These are phyloP conservation scores for Paedocypris sp. DNA, from an alignment of 2,113 vertebrate species.

Conservation along the genomic window DNA sequence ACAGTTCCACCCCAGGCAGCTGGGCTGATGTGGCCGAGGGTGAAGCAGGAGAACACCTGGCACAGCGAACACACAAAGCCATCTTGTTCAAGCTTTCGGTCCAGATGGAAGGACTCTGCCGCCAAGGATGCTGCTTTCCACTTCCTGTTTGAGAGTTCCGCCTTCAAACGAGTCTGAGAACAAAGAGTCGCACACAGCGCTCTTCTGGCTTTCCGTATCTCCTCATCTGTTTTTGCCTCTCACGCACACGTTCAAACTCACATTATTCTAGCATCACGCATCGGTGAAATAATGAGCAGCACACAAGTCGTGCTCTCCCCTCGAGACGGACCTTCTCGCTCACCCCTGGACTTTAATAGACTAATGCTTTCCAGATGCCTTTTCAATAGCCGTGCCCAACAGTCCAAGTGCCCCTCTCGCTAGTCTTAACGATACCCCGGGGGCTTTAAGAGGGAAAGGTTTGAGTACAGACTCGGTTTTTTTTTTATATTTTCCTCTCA, in stretches of 20 bases:
- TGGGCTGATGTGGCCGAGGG: slow-evolving; percentile 28
- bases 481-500: slow-evolving; percentile 48
- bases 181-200: slow-evolving; percentile 54
- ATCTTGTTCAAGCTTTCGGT: slow-evolving; percentile 54
- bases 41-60: slow-evolving; percentile 43
- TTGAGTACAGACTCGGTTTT: slow-evolving; percentile 39
- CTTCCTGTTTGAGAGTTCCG: slow-evolving; percentile 54
- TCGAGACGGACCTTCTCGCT: slow-evolving; percentile 39
- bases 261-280: slow-evolving; percentile 31
- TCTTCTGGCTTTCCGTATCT: background rate
- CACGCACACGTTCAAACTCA: background rate
- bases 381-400: slow-evolving; percentile 42
- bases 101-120: slow-evolving; percentile 54
- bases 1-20: slow-evolving; percentile 4
- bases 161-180: slow-evolving; percentile 48
- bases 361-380: slow-evolving; percentile 64
- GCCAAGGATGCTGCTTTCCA: slow-evolving; percentile 52
- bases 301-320: slow-evolving; percentile 18
- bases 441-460: slow-evolving; percentile 36
- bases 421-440: slow-evolving; percentile 54
- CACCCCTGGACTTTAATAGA: slow-evolving; percentile 46
- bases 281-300: background rate
- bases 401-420: slow-evolving; percentile 48
- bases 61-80: slow-evolving; percentile 52
- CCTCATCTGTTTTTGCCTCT: slow-evolving; percentile 12